phyloP scores from a whole-genome alignment of 2,888 invertebrate genomes.

The Anthrax anthrax region DNA sequence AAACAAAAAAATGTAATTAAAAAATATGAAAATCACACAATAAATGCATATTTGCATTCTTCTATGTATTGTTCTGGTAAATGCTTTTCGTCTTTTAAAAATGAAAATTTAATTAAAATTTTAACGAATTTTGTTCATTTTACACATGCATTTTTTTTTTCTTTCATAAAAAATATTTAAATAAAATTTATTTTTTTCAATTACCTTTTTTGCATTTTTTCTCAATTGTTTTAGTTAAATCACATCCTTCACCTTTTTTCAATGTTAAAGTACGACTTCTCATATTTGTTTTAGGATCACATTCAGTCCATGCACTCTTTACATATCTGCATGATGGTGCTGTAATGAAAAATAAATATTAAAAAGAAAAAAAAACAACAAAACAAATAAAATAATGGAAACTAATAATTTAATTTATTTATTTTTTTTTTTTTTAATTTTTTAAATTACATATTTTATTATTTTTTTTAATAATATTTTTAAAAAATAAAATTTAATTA shows the following conservation, averaged over 20 bases:
- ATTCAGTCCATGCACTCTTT: slow-evolving; percentile 79
- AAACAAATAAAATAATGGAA: not conserved
- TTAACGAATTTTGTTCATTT: no score
- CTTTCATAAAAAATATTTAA: no score
- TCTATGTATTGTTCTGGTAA: no score
- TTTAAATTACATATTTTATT: not conserved
- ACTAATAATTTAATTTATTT: not conserved
- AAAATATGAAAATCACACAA: no score
- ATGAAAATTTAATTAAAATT: no score
- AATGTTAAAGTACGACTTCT: slow-evolving; percentile 68
- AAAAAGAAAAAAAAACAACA: not conserved
- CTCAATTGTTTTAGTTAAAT: slow-evolving; percentile 69
- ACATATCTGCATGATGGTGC: slow-evolving; percentile 63
- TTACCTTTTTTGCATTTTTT: slow-evolving; percentile 92
- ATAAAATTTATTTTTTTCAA: no score
- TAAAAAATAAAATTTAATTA: no score
- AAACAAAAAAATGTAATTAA: no score
- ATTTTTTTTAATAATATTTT: not conserved
- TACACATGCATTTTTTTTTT: no score
- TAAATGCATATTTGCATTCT: no score
- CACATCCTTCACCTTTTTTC: slow-evolving; percentile 77
- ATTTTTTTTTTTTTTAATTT: not conserved
- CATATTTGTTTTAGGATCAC: slow-evolving; percentile 70
- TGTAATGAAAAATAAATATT: slow-evolving; percentile 12
- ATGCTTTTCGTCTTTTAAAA: no score